Percentiles rank a stretch among this genome's conserved stretches.
Evolutionary conservation across 2,797 vertebrate species (phyloP).

Genomic region (Lophius americanus): DNA sequence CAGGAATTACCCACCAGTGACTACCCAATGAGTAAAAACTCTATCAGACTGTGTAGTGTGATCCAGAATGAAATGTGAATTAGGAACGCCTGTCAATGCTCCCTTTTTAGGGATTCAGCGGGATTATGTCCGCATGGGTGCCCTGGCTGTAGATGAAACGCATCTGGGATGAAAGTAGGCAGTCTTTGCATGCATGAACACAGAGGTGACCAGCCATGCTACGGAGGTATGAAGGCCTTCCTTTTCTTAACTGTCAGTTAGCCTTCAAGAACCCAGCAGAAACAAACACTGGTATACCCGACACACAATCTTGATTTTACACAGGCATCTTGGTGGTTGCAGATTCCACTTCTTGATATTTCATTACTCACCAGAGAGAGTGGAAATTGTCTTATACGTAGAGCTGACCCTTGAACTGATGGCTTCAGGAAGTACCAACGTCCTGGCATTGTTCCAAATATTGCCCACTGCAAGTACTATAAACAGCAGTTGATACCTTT

Average conservation of each 20-base stretch:
- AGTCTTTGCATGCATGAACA: constrained; percentile 48
- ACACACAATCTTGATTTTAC: too few relatives aligned
- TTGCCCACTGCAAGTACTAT: constrained; percentile 10
- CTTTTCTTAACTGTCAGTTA: constrained; percentile 29
- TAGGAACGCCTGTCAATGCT: constrained; percentile 64
- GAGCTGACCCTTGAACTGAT: constrained; percentile 38
- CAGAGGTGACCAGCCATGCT: constrained; percentile 39
- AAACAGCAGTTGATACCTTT: constrained; percentile 10
- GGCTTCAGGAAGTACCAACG: too few relatives aligned
- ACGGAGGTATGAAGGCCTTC: constrained; percentile 43
- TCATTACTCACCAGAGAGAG: constrained; percentile 38
- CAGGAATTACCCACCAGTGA: constrained; percentile 59
- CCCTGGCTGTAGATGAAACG: constrained; percentile 76
- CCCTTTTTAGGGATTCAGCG: constrained; percentile 59
- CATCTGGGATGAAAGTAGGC: constrained; percentile 57
- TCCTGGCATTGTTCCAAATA: too few relatives aligned
- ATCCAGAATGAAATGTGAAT: constrained; percentile 63
- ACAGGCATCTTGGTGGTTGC: constrained; percentile 1
- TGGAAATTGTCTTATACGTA: constrained; percentile 37
- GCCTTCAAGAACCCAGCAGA: not conserved
- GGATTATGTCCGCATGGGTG: constrained; percentile 77
- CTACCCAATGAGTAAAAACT: constrained; percentile 40
- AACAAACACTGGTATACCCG: constrained; percentile 1
- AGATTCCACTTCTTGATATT: constrained; percentile 36
- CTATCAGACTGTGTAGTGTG: constrained; percentile 34